phyloP scores from a whole-genome alignment of 1,140 invertebrate genomes.

The Eurosta solidaginis region DNA sequence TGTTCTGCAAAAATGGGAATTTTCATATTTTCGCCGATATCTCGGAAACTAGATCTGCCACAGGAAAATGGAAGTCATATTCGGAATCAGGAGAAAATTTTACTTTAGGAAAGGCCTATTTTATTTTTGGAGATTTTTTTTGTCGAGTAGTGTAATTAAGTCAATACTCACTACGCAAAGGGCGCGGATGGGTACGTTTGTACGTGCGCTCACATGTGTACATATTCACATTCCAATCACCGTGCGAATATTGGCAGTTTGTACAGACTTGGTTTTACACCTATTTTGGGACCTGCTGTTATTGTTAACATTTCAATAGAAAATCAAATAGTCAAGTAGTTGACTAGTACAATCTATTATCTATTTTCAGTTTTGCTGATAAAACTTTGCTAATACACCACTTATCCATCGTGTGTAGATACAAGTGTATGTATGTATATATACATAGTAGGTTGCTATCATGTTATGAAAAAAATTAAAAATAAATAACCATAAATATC shows the following conservation, averaged over 20 bases:
- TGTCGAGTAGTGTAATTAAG: too few relatives aligned
- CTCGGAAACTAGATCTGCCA: too few relatives aligned
- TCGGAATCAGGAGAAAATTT: too few relatives aligned
- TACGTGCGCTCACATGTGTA: too few relatives aligned
- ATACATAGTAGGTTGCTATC: too few relatives aligned
- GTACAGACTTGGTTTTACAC: neutral
- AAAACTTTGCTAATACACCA: neutral
- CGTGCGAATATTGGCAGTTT: constrained; percentile 8
- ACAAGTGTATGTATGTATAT: too few relatives aligned
- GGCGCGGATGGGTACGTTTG: neutral
- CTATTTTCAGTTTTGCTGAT: neutral
- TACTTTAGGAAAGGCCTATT: too few relatives aligned
- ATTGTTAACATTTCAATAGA: neutral
- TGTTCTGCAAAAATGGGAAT: too few relatives aligned
- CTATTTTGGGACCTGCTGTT: neutral
- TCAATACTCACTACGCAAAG: neutral
- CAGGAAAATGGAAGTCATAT: too few relatives aligned
- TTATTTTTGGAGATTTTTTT: too few relatives aligned
- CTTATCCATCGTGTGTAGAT: constrained; percentile 4
- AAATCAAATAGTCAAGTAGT: neutral
- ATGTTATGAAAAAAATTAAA: neutral
- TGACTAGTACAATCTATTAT: neutral
- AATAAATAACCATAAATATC: neutral
- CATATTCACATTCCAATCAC: neutral
- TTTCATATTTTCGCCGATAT: too few relatives aligned